Base-by-base conservation (phyloP, 2,888 invertebrate species). In the Macrosiphum euphorbiae region DNA sequence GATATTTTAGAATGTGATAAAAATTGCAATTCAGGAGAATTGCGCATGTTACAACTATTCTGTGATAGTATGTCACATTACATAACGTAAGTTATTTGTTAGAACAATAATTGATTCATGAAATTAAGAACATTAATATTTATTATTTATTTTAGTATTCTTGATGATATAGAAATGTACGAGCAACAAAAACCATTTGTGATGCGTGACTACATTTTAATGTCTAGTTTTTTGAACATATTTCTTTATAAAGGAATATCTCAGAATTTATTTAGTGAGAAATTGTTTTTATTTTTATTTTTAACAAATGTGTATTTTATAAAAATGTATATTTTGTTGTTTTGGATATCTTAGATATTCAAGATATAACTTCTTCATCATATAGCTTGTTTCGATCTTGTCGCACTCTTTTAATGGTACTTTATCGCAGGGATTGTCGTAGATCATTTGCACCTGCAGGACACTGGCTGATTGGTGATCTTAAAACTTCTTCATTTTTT, bases 101-200 rank as follows among this genome's bases (percentile, higher is more conserved):
- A 55, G 52, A 88, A 28, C 44, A 91, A 58, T 91, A 55, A 85
- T 44, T 84, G 16, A 28, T 67, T 67, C 28, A 92, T 28, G 4
- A 92, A 55, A n/a, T 78, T 28, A 20, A 35, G 16, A 91, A 86
- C 3, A 85, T 85, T 28, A 35, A 87, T 92, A 10, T 91, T 28
- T 26, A 44, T 86, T 61, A 88, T 86, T 94, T 94, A 94, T 96
- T 96, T 24, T 96, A 99, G 99, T 90, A 99, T 99, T 95, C 96
- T 99, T 95, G 99, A 99, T 96, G 99, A 99, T 96, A 97, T 99
- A 96, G 99, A 99, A 96, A 98, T 99, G 98, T 99, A 99, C 96
- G 99, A 99, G 95, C 98, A 99, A 95, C 99, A 99, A 96, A 97
- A 98, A 95, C 98, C 99, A 1, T 99, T 99, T 96, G 97, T 97